Percentiles rank a stretch among this genome's conserved stretches.
phyloP scores from a whole-genome alignment of 2,113 vertebrate genomes.

The Philantomba maxwellii region DNA sequence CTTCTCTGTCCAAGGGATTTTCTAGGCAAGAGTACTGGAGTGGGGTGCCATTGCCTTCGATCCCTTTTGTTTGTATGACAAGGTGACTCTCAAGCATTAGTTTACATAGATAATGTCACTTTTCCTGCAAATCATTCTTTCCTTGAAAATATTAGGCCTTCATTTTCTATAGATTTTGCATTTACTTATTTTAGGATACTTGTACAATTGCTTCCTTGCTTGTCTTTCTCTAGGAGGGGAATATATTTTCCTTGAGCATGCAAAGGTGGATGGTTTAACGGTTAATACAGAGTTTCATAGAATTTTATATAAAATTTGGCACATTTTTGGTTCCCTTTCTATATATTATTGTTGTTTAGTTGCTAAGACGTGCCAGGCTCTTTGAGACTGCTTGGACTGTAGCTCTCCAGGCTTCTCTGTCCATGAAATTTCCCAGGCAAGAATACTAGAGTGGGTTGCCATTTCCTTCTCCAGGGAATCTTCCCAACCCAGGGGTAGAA shows the following conservation, averaged over 20 bases:
- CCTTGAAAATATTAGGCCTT: background rate
- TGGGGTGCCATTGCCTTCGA: background rate
- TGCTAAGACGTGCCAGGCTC: background rate
- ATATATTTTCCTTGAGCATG: background rate
- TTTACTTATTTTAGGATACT: background rate
- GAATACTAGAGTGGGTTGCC: background rate
- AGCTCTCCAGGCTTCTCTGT: background rate
- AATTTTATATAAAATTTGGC: background rate
- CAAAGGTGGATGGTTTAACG: background rate
- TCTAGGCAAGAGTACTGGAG: no score
- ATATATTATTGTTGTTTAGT: background rate
- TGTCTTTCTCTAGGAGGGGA: background rate
- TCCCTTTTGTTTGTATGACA: background rate
- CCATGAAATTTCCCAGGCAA: background rate
- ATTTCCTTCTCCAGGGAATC: background rate
- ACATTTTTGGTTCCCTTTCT: background rate
- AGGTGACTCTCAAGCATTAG: background rate
- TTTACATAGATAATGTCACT: background rate
- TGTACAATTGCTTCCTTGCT: background rate
- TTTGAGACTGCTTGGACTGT: background rate
- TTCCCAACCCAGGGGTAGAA: background rate
- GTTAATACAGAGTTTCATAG: background rate
- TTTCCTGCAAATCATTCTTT: background rate
- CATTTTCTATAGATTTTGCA: background rate
- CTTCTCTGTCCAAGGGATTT: no score